These are phyloP conservation scores for Diloba caeruleocephala DNA, from an alignment of 2,888 invertebrate genomes.

Conservation along the genomic window DNA sequence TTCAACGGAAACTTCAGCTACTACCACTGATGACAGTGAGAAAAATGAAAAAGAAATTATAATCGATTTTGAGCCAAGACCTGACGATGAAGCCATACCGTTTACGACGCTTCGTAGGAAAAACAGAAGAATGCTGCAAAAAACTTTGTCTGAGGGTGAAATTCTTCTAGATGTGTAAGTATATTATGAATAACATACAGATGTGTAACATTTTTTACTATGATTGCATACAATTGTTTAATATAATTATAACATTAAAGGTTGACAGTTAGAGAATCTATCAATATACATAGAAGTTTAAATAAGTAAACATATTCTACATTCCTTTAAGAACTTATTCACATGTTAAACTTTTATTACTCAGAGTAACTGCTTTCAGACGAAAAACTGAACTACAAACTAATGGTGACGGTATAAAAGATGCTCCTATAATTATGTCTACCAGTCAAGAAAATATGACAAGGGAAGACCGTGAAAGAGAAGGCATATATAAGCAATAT, in stretches of 20 bases:
- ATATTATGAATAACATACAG: slow-evolving; percentile 5
- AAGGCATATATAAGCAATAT: slow-evolving; percentile 82
- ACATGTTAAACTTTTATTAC: too few species aligned
- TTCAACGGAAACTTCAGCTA: slow-evolving; percentile 86
- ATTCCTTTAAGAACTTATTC: too few species aligned
- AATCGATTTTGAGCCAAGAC: slow-evolving; percentile 95
- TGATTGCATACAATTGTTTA: too few species aligned
- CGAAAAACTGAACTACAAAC: slow-evolving; percentile 85
- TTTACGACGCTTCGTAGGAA: slow-evolving; percentile 87
- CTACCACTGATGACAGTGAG: slow-evolving; percentile 87
- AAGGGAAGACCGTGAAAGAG: slow-evolving; percentile 81
- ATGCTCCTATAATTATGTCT: slow-evolving; percentile 87
- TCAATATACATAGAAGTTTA: too few species aligned
- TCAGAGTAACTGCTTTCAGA: slow-evolving; percentile 57
- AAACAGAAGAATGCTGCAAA: slow-evolving; percentile 90
- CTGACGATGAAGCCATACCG: slow-evolving; percentile 91
- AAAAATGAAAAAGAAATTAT: slow-evolving; percentile 94
- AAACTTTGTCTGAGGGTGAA: slow-evolving; percentile 95
- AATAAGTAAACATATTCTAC: too few species aligned
- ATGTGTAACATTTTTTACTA: too few species aligned
- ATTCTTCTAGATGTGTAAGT: slow-evolving; percentile 90
- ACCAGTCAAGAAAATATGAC: slow-evolving; percentile 91
- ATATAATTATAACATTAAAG: not conserved
- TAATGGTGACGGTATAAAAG: slow-evolving; percentile 82
- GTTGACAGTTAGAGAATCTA: too few species aligned